Evolutionary conservation across 2,113 vertebrate species (phyloP).

Genomic region (Hippocampus mohnikei): DNA sequence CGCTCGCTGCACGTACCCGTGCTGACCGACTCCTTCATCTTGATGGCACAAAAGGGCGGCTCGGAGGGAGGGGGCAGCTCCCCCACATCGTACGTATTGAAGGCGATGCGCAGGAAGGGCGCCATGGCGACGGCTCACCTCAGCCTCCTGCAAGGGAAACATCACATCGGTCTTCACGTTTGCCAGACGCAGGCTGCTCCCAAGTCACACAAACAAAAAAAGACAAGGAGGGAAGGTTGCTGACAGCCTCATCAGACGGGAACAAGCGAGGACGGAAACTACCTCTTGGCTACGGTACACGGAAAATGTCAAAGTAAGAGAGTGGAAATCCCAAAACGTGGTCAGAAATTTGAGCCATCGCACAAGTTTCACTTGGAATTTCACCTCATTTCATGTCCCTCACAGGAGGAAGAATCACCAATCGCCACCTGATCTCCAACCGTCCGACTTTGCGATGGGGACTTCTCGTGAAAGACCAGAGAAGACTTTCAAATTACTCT

Average conservation of each 20-base stretch:
- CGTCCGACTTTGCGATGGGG: too few relatives aligned
- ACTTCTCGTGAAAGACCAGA: too few relatives aligned
- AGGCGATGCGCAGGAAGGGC: conserved; percentile 89
- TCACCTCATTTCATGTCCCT: neutral
- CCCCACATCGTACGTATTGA: conserved; percentile 83
- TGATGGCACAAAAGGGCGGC: conserved; percentile 87
- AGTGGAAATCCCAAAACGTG: conserved; percentile 1
- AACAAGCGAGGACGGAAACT: conserved; percentile 35
- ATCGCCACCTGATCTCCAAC: too few relatives aligned
- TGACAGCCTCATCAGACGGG: neutral
- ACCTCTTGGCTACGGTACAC: conserved; percentile 6
- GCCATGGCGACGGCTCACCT: conserved; percentile 77
- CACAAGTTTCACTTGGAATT: neutral
- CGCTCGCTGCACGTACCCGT: conserved; percentile 77
- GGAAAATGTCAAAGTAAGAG: neutral
- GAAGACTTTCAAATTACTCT: too few relatives aligned
- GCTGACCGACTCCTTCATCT: conserved; percentile 91
- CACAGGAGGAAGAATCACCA: neutral
- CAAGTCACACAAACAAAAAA: neutral
- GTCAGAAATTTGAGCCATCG: neutral
- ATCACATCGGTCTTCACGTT: conserved; percentile 12
- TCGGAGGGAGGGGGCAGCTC: conserved; percentile 64
- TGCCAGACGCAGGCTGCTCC: conserved; percentile 3
- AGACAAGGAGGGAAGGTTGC: conserved; percentile 31
- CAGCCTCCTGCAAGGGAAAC: conserved; percentile 37